Evolutionary conservation across 2,113 vertebrate species (phyloP).

Genomic region (Charadrius vociferus): DNA sequence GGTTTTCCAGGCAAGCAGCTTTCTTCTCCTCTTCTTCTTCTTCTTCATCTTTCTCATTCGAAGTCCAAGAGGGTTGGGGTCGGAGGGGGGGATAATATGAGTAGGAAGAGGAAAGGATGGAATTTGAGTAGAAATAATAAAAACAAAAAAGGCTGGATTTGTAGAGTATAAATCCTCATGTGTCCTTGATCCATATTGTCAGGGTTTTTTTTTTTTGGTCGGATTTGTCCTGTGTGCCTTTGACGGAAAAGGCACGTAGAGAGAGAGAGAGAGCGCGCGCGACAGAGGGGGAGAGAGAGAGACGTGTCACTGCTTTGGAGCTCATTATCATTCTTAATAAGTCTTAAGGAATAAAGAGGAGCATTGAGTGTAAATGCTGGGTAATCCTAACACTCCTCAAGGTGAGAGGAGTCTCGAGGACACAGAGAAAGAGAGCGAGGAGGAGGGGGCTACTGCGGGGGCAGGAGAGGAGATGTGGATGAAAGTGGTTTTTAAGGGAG

Average conservation of each 20-base stretch:
- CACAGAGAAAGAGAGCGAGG: slow-evolving; percentile 76
- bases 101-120: slow-evolving; percentile 37
- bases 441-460: slow-evolving; percentile 24
- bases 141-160: slow-evolving; percentile 80
- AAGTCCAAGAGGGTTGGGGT: slow-evolving; percentile 57
- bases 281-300: slow-evolving; percentile 81
- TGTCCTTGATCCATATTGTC: slow-evolving; percentile 79
- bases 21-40: slow-evolving; percentile 63
- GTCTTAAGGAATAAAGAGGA: slow-evolving; percentile 99
- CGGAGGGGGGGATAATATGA: not conserved
- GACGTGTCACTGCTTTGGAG: slow-evolving; percentile 91
- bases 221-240: slow-evolving; percentile 93
- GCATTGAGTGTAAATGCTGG: slow-evolving; percentile 97
- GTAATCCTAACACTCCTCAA: slow-evolving; percentile 99
- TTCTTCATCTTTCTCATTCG: slow-evolving; percentile 39
- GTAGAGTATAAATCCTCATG: slow-evolving; percentile 73
- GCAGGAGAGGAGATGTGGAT: not conserved
- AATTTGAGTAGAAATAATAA: slow-evolving; percentile 80
- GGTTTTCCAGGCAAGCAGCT: slow-evolving; percentile 88
- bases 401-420: slow-evolving; percentile 96
- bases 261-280: slow-evolving; percentile 72
- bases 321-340: slow-evolving; percentile 99
- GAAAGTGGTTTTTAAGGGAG: not conserved
- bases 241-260: slow-evolving; percentile 82
- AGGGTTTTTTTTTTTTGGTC: slow-evolving; percentile 75